These are phyloP conservation scores for Camponotus fellah DNA, from an alignment of 2,888 invertebrate species.

Conservation along the genomic window DNA sequence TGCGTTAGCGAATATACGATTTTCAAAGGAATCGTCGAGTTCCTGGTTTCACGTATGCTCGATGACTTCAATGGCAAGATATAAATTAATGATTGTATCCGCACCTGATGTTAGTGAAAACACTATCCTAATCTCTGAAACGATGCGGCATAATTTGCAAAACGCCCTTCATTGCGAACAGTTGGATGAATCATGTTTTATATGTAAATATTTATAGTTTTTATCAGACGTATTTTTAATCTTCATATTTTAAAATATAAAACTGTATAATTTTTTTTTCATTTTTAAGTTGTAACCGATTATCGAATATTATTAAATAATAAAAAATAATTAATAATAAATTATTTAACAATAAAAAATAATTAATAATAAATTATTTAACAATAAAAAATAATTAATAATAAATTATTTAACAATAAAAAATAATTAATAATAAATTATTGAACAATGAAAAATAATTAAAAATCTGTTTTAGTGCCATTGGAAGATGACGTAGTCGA, in stretches of 20 bases:
- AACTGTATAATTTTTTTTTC: neutral
- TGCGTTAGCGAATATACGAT: slow-evolving; percentile 69
- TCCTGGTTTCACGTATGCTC: slow-evolving; percentile 77
- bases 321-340: too few relatives aligned
- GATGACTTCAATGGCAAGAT: slow-evolving; percentile 73
- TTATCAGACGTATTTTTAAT: neutral
- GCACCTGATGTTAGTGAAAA: slow-evolving; percentile 60
- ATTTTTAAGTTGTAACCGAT: slow-evolving; percentile 37
- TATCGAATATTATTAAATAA: neutral
- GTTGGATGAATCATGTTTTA: slow-evolving; percentile 72
- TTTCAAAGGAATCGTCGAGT: slow-evolving; percentile 28
- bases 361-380: neutral
- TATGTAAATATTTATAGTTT: slow-evolving; percentile 76
- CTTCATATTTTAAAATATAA: neutral
- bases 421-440: too few relatives aligned
- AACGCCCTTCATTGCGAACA: slow-evolving; percentile 64
- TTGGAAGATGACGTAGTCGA: slow-evolving; percentile 50
- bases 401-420: too few relatives aligned
- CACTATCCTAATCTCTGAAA: slow-evolving; percentile 78
- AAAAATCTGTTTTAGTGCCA: slow-evolving; percentile 70
- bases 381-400: neutral
- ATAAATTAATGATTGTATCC: slow-evolving; percentile 77
- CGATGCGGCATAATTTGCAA: slow-evolving; percentile 77
- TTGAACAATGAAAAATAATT: neutral
- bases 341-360: neutral